A percentile compares a stretch with the other conserved stretches of the same genome.
Evolutionary conservation across 53 echinoderm and acorn worm genomes (phyloP).

Genomic region (Mesocentrotus franciscanus): DNA sequence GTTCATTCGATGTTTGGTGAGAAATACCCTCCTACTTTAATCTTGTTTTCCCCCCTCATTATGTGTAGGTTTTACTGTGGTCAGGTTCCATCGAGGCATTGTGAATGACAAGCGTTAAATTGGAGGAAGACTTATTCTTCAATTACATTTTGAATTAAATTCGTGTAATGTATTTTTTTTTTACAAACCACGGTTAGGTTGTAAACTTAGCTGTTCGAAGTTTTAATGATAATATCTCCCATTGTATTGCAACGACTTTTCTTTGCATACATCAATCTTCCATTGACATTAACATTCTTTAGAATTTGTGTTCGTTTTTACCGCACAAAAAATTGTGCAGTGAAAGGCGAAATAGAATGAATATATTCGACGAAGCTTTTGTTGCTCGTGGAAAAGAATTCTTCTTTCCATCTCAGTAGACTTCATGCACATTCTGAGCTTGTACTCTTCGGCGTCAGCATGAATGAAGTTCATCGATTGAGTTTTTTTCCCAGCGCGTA

Average conservation of each 20-base stretch:
- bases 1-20: background rate
- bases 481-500: background rate
- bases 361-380: constrained; percentile 18
- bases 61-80: background rate
- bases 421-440: background rate
- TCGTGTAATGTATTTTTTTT: background rate
- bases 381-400: background rate
- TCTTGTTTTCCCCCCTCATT: background rate
- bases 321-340: constrained; percentile 11
- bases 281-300: background rate
- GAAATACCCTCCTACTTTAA: background rate
- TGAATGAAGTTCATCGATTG: constrained; percentile 5
- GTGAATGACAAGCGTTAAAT: constrained; percentile 7
- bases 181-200: background rate
- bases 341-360: constrained; percentile 1
- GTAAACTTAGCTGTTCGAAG: background rate
- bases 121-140: background rate
- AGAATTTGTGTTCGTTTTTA: background rate
- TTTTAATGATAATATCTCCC: background rate
- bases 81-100: background rate
- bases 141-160: background rate
- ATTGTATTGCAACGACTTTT: background rate
- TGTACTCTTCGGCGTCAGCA: constrained; percentile 26
- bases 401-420: background rate
- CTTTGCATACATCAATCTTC: constrained; percentile 35